Percentiles rank a stretch among this genome's conserved stretches.
Evolutionary conservation across 2,888 invertebrate species (phyloP).

Genomic region (Rotaria sp.): DNA sequence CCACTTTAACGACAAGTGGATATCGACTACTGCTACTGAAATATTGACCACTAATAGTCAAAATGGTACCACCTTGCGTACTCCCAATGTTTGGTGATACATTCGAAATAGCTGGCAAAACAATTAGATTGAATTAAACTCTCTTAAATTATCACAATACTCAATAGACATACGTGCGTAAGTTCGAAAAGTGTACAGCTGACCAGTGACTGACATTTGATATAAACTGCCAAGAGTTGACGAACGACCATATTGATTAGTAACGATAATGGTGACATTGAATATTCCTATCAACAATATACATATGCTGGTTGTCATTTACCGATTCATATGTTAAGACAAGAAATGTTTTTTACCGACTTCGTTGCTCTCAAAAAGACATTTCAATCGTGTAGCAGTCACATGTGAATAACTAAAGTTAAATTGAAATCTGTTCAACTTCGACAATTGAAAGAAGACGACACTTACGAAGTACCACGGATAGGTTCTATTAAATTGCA

Average conservation of each 20-base stretch:
- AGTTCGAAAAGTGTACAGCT: constrained; percentile 31
- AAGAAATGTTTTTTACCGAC: not conserved
- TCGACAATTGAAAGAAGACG: too few relatives aligned
- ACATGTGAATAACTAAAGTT: too few relatives aligned
- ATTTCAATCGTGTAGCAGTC: not conserved
- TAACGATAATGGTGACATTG: constrained; percentile 31
- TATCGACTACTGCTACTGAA: constrained; percentile 31
- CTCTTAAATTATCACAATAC: too few relatives aligned
- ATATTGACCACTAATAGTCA: constrained; percentile 39
- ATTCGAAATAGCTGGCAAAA: constrained; percentile 2
- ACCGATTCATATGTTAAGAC: too few relatives aligned
- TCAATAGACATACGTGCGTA: constrained; percentile 14
- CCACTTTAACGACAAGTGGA: constrained; percentile 8
- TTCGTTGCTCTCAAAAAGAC: constrained; percentile 29
- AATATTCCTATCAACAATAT: not conserved
- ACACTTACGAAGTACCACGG: not conserved
- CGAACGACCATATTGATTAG: constrained; percentile 34
- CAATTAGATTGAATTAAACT: too few relatives aligned
- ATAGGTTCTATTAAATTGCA: constrained; percentile 33
- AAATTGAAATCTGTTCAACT: too few relatives aligned
- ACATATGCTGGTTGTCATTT: too few relatives aligned
- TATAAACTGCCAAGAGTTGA: not conserved
- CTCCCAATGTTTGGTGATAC: constrained; percentile 38
- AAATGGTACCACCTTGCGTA: constrained; percentile 37
- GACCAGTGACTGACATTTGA: constrained; percentile 24